Percentiles rank a stretch among this genome's conserved stretches.
phyloP scores from a whole-genome alignment of 2,113 vertebrate species.

The Platichthys flesus region DNA sequence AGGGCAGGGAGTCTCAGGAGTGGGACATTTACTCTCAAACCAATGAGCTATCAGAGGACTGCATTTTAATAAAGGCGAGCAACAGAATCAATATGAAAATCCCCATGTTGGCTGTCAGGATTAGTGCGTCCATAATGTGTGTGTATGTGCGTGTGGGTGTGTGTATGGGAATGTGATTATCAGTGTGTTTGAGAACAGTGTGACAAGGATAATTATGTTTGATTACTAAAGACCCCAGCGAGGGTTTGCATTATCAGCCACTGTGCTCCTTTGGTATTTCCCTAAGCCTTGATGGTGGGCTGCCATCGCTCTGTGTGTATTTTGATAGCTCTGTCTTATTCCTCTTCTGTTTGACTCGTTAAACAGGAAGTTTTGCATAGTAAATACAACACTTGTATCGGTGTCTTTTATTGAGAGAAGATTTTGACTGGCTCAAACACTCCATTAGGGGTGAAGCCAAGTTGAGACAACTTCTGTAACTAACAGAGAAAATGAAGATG shows the following conservation, averaged over 20 bases:
- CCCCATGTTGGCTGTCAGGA: conserved; percentile 29
- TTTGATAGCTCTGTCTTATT: conserved; percentile 34
- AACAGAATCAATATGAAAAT: conserved; percentile 58
- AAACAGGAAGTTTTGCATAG: conserved; percentile 39
- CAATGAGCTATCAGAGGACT: conserved; percentile 41
- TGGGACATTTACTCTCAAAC: conserved; percentile 66
- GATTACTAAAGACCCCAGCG: conserved; percentile 72
- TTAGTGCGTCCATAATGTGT: conserved; percentile 18
- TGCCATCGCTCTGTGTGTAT: conserved; percentile 39
- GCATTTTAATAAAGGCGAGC: conserved; percentile 47
- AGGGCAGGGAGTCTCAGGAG: conserved; percentile 36
- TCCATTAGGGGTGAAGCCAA: not conserved
- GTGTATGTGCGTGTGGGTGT: conserved; percentile 8
- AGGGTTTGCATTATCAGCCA: conserved; percentile 60
- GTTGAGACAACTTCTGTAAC: conserved; percentile 17
- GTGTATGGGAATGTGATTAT: conserved; percentile 55
- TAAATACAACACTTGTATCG: conserved; percentile 31
- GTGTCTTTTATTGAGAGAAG: conserved; percentile 2
- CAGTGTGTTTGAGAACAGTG: conserved; percentile 64
- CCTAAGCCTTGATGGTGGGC: conserved; percentile 49
- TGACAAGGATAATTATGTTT: conserved; percentile 76
- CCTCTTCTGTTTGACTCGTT: conserved; percentile 10
- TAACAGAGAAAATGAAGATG: conserved; percentile 26
- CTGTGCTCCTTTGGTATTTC: conserved; percentile 60
- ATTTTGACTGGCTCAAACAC: not conserved